These are phyloP conservation scores for Spongilla lacustris DNA, from an alignment of 37 sponge, comb jelly and placozoan species.

Conservation along the genomic window DNA sequence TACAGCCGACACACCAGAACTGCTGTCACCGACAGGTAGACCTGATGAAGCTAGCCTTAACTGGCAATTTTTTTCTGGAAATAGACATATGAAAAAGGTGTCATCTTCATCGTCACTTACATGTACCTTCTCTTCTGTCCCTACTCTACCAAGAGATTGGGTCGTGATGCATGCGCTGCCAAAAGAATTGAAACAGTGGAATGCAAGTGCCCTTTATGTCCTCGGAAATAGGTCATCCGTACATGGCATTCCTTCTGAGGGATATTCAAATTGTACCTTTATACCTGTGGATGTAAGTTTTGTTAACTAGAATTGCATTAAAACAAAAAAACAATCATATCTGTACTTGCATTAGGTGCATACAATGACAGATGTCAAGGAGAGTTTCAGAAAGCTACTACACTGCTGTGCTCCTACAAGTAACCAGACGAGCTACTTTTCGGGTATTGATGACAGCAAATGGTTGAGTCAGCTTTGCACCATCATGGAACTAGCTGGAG, in stretches of 20 bases:
- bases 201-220: conserved; percentile 69
- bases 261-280: conserved; percentile 65
- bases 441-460: conserved; percentile 70
- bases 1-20: background rate
- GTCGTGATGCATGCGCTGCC: conserved; percentile 68
- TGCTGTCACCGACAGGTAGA: background rate
- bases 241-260: conserved; percentile 45
- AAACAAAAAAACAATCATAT: no score
- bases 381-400: conserved; percentile 83
- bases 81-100: background rate
- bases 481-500: conserved; percentile 83
- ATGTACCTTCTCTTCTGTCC: conserved; percentile 57
- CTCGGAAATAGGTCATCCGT: conserved; percentile 73
- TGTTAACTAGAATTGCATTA: background rate
- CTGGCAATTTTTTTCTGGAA: background rate
- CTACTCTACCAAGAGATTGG: conserved; percentile 80
- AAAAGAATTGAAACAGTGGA: conserved; percentile 50
- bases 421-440: conserved; percentile 33
- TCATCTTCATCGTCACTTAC: conserved; percentile 18
- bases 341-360: conserved; percentile 46
- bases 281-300: conserved; percentile 85
- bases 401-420: conserved; percentile 73
- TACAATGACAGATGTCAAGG: conserved; percentile 27
- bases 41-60: background rate
- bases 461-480: conserved; percentile 75